Base-by-base conservation (phyloP, 1,140 invertebrate genomes). In the Nasonia longicornis region DNA sequence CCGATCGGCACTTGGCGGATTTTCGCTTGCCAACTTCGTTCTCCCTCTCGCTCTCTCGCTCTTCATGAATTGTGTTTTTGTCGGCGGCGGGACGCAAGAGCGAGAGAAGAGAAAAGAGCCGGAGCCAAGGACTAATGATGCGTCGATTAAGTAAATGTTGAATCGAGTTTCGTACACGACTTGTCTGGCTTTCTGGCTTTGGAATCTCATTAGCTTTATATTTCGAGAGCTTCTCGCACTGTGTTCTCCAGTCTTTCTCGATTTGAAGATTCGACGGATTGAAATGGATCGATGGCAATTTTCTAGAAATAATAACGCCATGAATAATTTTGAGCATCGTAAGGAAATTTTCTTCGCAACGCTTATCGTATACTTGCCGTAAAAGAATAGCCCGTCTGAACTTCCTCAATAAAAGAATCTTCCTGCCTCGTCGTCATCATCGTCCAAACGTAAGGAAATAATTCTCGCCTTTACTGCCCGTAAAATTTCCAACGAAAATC, bases 141-240 rank as follows among this genome's bases (percentile, higher is more conserved):
- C 71, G 52, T 31, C 69, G 63, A 71, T 80, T 82, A 82, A 83
- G 79, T 42, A 80, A 80, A 82, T 52, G 81, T 74, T 22, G 71
- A 79, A 67, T 78, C n/a, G 22, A 71, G 16, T 31, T 71, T 35
- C 69, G 69, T 67, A 67, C 16, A 16, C 35, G 20, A 31, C 31
- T 10, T 67, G 52, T 58, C 20, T 58, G 20, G 52, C 14, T 58
- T 58, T 58, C 14, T n/a, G 16, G 16, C 64, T 67, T 1, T 12
- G 14, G 64, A 67, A 67, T 67, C 26, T 31, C 64, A 67, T 67
- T 67, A 67, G 64, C 64, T 67, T 31, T 26, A 26, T 63, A 16
- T 67, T 67, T 67, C 20, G 16, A 58, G 16, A 20, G 16, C 20
- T 4, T 58, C n/a, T 58, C 52, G 16, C 16, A 1, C 2, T n/a